Conservation (phyloP, 2,113 vertebrate genomes). For the Odontophorus gujanensis region DNA sequence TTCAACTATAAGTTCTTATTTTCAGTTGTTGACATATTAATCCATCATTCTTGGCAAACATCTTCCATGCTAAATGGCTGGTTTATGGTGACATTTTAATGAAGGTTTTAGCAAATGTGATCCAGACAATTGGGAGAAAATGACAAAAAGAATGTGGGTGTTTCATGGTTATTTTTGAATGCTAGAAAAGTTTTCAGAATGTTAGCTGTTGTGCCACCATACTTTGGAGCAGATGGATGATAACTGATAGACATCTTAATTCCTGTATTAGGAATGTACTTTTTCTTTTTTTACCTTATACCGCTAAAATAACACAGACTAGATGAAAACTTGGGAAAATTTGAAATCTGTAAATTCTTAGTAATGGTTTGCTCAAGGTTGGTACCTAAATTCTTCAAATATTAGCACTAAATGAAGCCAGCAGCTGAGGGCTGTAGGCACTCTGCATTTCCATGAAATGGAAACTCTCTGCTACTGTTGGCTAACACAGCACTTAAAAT, state of each 20-base stretch:
- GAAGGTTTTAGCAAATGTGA: neutral
- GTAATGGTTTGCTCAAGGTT: neutral
- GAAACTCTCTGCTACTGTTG: neutral
- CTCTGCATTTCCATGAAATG: neutral
- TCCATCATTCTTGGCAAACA: neutral
- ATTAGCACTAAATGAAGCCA: neutral
- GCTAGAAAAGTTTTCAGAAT: neutral
- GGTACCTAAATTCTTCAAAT: conserved; percentile 20
- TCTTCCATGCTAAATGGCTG: neutral
- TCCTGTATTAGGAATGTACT: neutral
- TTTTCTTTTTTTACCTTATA: neutral
- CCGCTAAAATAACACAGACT: neutral
- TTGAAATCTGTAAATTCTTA: neutral
- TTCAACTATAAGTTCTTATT: neutral
- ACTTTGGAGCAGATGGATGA: neutral
- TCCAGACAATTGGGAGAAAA: neutral
- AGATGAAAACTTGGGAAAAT: neutral
- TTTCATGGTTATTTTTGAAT: neutral
- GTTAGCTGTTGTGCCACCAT: neutral
- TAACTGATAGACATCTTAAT: neutral
- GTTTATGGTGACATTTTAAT: neutral
- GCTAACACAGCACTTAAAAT: neutral
- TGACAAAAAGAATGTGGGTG: neutral
- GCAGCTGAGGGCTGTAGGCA: neutral
- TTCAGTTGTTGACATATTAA: neutral